Base-by-base conservation (phyloP, 1,140 invertebrate genomes). In the Drosophila tani region DNA sequence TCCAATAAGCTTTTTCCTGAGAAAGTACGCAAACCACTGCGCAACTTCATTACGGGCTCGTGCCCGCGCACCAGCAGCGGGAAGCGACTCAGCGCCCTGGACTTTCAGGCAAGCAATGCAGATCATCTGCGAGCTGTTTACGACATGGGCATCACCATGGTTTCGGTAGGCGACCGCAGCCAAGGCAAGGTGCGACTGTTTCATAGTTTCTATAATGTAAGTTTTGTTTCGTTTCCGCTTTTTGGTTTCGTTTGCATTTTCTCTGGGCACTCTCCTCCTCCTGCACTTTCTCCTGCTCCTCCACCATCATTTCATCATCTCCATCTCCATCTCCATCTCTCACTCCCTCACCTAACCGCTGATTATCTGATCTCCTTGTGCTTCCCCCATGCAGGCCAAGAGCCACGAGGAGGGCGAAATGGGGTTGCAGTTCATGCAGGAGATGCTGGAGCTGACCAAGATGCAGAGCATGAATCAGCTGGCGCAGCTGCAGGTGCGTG, bases 391-490 rank as follows among this genome's bases (percentile, higher is more conserved):
- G 53, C 90, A 98, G 97, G 98, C 98, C 12, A 95, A 96, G 90
- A 96, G 96, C 50, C 93, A 96, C 14, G 95, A 96, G 76, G 96
- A 98, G 91, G 98, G 97, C 2, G 96, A 98, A 90, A 97, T 99
- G 93, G 98, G 99, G 1, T 92, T 99, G 24, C 94, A 97, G 32
- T 99, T 99, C 87, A 99, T 99, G 97, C 97, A 98, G 87, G 98
- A 99, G 94, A 99, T 99, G 97, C 95, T 98, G 9, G 97, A 98
- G 93, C 93, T 98, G 47, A 97, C 97, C 38, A 97, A 97, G 88
- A 93, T 94, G 65, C 95, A 96, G 91, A 91, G 93, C 14, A 93
- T 95, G 67, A 94, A 95, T 80, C 93, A 94, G n/a, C 94, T 95
- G 74, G 94, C 94, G 15, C 93, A 94, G 45, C 94, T 95, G 21